Evolutionary conservation across 2,113 vertebrate species (phyloP), one percentile per base, ranked within the genome.

Genomic region (Mionectes macconnelli): DNA sequence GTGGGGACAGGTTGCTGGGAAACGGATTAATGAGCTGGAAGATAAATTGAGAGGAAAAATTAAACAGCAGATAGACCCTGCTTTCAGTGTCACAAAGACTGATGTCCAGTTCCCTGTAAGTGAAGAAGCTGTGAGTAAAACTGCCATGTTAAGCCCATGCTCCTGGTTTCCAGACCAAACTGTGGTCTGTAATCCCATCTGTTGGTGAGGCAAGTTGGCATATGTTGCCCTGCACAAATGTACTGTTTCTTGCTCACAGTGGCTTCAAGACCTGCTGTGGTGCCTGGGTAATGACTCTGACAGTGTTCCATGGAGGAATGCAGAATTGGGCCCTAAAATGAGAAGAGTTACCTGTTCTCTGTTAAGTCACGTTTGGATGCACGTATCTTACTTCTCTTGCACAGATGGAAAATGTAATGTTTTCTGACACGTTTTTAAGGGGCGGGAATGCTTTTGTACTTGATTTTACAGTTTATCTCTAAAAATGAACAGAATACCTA

Each of bases 21-120:
- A 95, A 97, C 84, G 8, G 87, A 96, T 97, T 97, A 97, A 97
- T 97, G 97, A 97, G 84, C 94, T 97, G 92, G 93, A 97, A 97
- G 97, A 97, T 93, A 97, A 97, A 97, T 97, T 91, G 94, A 93
- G 90, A 96, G 76, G 89, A 93, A 95, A 95, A 96, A 97, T 95
- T 95, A 97, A 97, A 92, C 90, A 96, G 87, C 94, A 97, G 93
- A 97, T 94, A 97, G 94, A 97, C 92, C 90, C 95, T 97, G 94
- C 90, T 95, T 95, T 93, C 90, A 83, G 76, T 96, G 96, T 96
- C 96, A 94, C 59, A 40, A 92, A 96, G 96, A 97, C 83, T 96
- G 92, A 97, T 96, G 92, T 96, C 94, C 95, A 83, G 88, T 93
- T 90, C 88, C 62, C 16, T 85, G 67, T 60, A 81, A 88, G 88